Evolutionary conservation across 2,113 vertebrate genomes (phyloP).

Genomic region (Micronycteris hirsuta): DNA sequence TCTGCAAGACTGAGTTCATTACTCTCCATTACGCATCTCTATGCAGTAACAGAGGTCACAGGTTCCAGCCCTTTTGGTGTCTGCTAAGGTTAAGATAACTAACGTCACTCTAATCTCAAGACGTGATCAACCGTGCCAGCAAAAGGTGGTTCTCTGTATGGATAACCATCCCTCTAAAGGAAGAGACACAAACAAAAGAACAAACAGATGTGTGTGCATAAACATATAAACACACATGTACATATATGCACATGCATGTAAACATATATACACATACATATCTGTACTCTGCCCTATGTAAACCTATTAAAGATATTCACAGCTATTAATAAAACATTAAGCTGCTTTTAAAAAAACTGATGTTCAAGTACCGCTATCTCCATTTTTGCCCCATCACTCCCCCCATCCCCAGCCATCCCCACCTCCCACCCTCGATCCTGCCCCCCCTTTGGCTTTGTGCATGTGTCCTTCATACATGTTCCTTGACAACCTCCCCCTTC

Average conservation of each 20-base stretch:
- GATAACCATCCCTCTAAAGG: not conserved
- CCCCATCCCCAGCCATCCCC: no score
- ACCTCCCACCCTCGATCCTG: no score
- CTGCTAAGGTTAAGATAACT: conserved; percentile 75
- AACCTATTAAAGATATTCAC: not conserved
- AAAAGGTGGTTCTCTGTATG: not conserved
- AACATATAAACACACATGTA: no score
- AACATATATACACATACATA: not conserved
- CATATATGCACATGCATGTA: not conserved
- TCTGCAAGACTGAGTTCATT: conserved; percentile 53
- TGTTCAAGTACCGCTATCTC: no score
- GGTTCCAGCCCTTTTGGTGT: conserved; percentile 72
- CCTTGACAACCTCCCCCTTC: no score
- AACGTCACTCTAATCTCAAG: conserved; percentile 74
- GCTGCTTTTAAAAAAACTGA: not conserved
- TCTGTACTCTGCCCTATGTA: not conserved
- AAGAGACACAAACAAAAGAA: not conserved
- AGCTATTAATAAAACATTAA: not conserved
- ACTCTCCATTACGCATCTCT: conserved; percentile 73
- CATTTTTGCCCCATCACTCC: no score
- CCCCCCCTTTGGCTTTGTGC: no score
- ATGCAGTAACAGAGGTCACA: conserved; percentile 74
- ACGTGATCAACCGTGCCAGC: not conserved
- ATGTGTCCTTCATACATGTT: no score
- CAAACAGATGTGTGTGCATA: not conserved